Percentiles rank a stretch among this genome's conserved stretches.
These are phyloP conservation scores for Lithophane leautieri DNA, from an alignment of 2,888 invertebrate species.

Conservation along the genomic window DNA sequence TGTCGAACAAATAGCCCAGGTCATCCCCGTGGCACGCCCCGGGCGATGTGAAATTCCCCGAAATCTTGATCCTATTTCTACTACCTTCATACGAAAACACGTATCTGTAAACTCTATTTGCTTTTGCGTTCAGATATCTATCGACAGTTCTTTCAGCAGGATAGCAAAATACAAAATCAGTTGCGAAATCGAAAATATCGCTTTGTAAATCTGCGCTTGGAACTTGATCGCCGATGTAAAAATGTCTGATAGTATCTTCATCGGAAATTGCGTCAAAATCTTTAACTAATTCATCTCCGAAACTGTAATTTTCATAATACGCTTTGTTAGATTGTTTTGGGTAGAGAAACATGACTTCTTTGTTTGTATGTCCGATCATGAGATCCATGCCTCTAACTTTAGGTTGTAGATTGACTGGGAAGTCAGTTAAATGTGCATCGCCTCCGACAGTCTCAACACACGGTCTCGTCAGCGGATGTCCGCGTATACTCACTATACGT, in stretches of 20 bases:
- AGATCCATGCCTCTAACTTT: slow-evolving; percentile 52
- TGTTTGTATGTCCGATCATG: slow-evolving; percentile 51
- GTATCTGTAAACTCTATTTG: slow-evolving; percentile 43
- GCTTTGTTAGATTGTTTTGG: slow-evolving; percentile 42
- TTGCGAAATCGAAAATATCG: slow-evolving; percentile 43
- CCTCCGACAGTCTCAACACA: slow-evolving; percentile 42
- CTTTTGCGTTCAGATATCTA: slow-evolving; percentile 35
- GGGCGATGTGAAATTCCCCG: slow-evolving; percentile 34
- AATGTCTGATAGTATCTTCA: slow-evolving; percentile 36
- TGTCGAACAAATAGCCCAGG: slow-evolving; percentile 43
- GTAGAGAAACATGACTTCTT: slow-evolving; percentile 52
- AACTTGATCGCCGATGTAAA: slow-evolving; percentile 47
- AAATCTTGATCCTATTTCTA: slow-evolving; percentile 37
- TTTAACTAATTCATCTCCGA: slow-evolving; percentile 29
- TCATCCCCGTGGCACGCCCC: slow-evolving; percentile 51
- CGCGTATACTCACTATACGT: slow-evolving; percentile 1
- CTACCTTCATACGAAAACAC: slow-evolving; percentile 51
- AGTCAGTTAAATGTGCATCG: slow-evolving; percentile 44
- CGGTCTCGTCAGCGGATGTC: slow-evolving; percentile 38
- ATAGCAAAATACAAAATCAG: slow-evolving; percentile 44
- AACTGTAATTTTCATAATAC: slow-evolving; percentile 47
- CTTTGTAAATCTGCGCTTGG: slow-evolving; percentile 18
- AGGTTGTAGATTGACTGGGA: slow-evolving; percentile 48
- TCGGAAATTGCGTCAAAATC: slow-evolving; percentile 39
- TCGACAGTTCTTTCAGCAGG: slow-evolving; percentile 49